phyloP scores from a whole-genome alignment of 2,113 vertebrate genomes.

The Panthera tigris region DNA sequence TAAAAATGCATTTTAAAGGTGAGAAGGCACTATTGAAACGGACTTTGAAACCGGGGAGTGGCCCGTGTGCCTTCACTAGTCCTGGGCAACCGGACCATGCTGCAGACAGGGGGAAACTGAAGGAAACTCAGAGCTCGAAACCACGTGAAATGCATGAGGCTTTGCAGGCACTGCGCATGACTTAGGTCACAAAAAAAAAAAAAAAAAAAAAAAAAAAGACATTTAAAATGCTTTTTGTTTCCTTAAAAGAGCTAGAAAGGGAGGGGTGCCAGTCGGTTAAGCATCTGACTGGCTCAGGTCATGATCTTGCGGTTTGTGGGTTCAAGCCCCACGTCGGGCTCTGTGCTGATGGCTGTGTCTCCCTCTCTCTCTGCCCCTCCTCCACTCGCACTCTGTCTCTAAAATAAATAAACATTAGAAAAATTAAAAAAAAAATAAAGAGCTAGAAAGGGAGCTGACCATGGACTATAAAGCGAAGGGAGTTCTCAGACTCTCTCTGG shows the following conservation, averaged over 20 bases:
- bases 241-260: not conserved
- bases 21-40: not conserved
- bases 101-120: not conserved
- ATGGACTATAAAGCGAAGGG: not conserved
- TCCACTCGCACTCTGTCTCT: too few species aligned
- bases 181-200: too few species aligned
- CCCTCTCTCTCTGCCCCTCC: too few species aligned
- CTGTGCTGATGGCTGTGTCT: too few species aligned
- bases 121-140: not conserved
- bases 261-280: not conserved
- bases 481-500: not conserved
- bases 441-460: not conserved
- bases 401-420: too few species aligned
- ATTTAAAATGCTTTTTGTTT: not conserved
- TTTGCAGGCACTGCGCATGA: not conserved
- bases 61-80: not conserved
- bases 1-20: not conserved
- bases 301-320: too few species aligned
- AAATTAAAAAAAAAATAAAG: not conserved
- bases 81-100: not conserved
- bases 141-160: not conserved
- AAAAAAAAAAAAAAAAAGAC: not conserved
- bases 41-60: not conserved
- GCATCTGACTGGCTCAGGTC: too few species aligned
- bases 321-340: too few species aligned